phyloP scores from a whole-genome alignment of 30 jellyfish, hydroid and myxozoan genomes.

The Morbakka virulenta region DNA sequence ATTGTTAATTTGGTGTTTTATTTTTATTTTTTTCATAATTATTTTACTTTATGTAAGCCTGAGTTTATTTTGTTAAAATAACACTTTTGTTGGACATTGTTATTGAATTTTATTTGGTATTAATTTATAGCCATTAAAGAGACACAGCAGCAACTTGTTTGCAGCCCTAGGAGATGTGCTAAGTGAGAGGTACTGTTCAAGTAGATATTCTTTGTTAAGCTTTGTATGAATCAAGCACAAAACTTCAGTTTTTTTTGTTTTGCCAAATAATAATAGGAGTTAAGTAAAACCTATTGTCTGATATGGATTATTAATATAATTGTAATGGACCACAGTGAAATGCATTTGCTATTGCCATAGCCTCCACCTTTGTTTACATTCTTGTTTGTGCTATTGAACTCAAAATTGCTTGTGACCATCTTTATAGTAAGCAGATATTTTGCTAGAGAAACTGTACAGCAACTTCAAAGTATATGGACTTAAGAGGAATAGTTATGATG shows the following conservation, averaged over 20 bases:
- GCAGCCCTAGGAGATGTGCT: slow-evolving; percentile 89
- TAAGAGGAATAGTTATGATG: too few species aligned
- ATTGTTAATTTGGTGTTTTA: too few species aligned
- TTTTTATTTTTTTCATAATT: background rate
- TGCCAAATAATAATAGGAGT: too few species aligned
- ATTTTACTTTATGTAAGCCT: background rate
- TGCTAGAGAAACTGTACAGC: too few species aligned
- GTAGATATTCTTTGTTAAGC: too few species aligned
- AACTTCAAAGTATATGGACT: too few species aligned
- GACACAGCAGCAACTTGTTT: slow-evolving; percentile 73
- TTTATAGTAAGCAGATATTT: too few species aligned
- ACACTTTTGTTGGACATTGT: background rate
- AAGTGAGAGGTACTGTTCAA: slow-evolving; percentile 91
- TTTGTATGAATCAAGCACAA: too few species aligned
- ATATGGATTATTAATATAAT: background rate
- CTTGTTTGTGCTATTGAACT: background rate
- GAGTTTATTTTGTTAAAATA: background rate
- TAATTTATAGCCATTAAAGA: slow-evolving; percentile 56
- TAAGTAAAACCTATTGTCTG: too few species aligned
- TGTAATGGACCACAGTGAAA: background rate
- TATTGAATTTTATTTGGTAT: background rate
- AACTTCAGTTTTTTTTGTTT: too few species aligned
- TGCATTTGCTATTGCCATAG: background rate
- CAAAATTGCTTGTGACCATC: too few species aligned
- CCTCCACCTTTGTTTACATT: background rate